These are phyloP conservation scores for Palaemon carinicauda DNA, from an alignment of 1,140 invertebrate genomes.

Conservation along the genomic window DNA sequence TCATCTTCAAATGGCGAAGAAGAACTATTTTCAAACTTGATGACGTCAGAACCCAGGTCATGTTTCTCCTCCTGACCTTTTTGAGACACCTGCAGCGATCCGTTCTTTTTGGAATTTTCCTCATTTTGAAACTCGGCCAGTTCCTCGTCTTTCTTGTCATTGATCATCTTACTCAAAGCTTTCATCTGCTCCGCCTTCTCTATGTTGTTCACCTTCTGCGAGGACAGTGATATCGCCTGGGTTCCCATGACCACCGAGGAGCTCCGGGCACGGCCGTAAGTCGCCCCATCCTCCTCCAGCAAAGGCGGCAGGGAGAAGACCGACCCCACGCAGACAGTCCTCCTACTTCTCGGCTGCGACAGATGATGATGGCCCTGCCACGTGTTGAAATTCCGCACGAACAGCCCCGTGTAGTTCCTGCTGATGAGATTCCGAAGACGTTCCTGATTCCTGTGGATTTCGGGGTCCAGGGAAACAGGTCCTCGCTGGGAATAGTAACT, in stretches of 20 bases:
- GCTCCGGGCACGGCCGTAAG: conserved; percentile 6
- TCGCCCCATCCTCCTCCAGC: conserved; percentile 3
- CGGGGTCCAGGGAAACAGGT: neutral
- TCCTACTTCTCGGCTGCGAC: conserved; percentile 14
- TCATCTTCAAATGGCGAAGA: too few relatives aligned
- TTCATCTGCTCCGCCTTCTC: conserved; percentile 44
- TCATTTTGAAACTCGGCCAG: conserved; percentile 15
- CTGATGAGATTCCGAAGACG: neutral
- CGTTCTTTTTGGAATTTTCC: conserved; percentile 18
- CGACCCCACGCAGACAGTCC: conserved; percentile 27
- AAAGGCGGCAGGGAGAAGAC: conserved; percentile 34
- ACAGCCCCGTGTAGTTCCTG: neutral
- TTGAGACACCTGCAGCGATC: neutral
- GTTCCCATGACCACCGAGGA: conserved; percentile 40
- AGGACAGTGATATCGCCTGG: conserved; percentile 12
- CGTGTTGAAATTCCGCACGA: neutral
- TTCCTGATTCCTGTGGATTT: neutral
- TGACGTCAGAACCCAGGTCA: neutral
- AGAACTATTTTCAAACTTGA: too few relatives aligned
- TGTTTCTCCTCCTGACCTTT: neutral
- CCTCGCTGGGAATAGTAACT: conserved; percentile 29
- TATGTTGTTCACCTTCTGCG: conserved; percentile 44
- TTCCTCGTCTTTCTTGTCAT: neutral
- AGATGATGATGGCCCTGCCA: neutral
- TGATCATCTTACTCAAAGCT: neutral